phyloP scores from a whole-genome alignment of 2,797 vertebrate genomes.

The Rhynchonycteris naso region DNA sequence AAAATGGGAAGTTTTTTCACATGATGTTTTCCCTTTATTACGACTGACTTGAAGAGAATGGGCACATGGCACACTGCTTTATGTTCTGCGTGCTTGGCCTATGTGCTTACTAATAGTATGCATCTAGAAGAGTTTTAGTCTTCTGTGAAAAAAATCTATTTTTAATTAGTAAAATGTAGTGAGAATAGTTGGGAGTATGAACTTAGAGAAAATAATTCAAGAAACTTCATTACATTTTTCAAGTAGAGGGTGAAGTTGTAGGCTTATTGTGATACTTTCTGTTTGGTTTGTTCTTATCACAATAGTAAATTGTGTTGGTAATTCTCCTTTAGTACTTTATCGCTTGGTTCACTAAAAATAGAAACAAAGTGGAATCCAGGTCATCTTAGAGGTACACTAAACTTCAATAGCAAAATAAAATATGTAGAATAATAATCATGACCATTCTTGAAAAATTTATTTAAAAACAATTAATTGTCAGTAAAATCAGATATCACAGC shows the following conservation, averaged over 20 bases:
- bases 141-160: not conserved
- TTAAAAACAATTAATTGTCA: not conserved
- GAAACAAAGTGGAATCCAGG: not conserved
- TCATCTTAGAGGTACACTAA: not conserved
- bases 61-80: not conserved
- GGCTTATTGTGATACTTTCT: not conserved
- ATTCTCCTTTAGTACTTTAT: not conserved
- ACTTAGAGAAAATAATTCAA: not conserved
- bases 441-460: not conserved
- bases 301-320: not conserved
- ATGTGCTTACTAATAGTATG: not conserved
- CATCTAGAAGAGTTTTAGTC: not conserved
- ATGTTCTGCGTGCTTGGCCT: not conserved
- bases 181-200: not conserved
- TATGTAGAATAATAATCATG: not conserved
- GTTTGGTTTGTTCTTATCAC: not conserved
- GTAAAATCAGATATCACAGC: not conserved
- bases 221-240: not conserved
- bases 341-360: not conserved
- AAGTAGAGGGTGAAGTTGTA: not conserved
- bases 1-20: not conserved
- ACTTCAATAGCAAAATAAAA: not conserved
- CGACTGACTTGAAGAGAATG: not conserved
- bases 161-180: conserved; percentile 15
- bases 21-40: not conserved